Evolutionary conservation across 2,888 invertebrate genomes (phyloP).

Genomic region (Venusia cambrica): DNA sequence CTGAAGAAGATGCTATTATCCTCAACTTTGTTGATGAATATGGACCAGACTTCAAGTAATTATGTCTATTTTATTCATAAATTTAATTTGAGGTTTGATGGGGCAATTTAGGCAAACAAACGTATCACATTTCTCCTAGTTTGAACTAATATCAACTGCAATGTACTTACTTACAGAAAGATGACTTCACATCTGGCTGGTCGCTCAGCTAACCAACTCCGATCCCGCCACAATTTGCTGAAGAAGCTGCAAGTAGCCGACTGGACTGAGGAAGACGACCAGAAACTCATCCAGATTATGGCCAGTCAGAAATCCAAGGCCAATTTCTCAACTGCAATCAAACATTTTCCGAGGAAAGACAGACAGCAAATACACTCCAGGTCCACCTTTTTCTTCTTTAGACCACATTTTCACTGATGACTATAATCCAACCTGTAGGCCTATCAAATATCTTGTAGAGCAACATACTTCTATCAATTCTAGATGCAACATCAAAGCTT

Average conservation of each 20-base stretch:
- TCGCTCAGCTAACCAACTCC: constrained; percentile 82
- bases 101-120: too few relatives aligned
- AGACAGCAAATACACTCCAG: constrained; percentile 83
- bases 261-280: constrained; percentile 84
- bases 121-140: too few relatives aligned
- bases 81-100: too few relatives aligned
- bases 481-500: too few relatives aligned
- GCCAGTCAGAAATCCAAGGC: constrained; percentile 56
- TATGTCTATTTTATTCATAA: too few relatives aligned
- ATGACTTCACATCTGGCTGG: constrained; percentile 81
- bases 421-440: too few relatives aligned
- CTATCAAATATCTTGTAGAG: too few relatives aligned
- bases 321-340: constrained; percentile 68
- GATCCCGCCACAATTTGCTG: constrained; percentile 80
- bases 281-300: constrained; percentile 79
- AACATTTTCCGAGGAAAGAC: constrained; percentile 75
- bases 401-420: too few relatives aligned
- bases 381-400: too few relatives aligned
- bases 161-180: constrained; percentile 82
- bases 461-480: too few relatives aligned
- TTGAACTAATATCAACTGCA: too few relatives aligned
- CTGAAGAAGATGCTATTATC: constrained; percentile 84
- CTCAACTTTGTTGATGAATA: constrained; percentile 81
- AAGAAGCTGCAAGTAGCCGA: constrained; percentile 59
- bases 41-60: constrained; percentile 64